Evolutionary conservation across 2,888 invertebrate species (phyloP), one percentile per base, ranked within the genome.

Genomic region (Hemicrepidius hirtus): DNA sequence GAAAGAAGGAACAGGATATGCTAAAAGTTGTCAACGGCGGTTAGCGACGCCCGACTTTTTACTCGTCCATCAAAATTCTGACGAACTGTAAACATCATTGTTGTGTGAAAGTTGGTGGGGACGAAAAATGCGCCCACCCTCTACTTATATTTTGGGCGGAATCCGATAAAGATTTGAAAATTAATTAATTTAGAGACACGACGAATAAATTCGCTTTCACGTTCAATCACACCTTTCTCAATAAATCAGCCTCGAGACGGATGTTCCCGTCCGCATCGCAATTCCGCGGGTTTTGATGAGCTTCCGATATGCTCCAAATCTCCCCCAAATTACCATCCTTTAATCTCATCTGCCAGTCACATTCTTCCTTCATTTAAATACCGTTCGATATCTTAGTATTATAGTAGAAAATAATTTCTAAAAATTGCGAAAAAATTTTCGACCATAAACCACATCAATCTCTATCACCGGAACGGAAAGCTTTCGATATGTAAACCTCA

Each of bases 261-360:
- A 82, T 83, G 82, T 80, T 73, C 81, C 81, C 78, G 78, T 80
- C 81, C 81, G 80, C 80, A 82, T 82, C 80, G 83, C 83, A 84
- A 85, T 85, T 84, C 81, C 82, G 82, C 79, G 82, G 70, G 81
- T 83, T 83, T 84, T 85, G 85, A 85, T 85, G 84, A 85, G 83
- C 84, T 84, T 83, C 83, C 84, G 83, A 84, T 85, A 83, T 84
- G 83, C 83, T 82, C 79, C 80, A 82, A 82, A 84, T 84, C 84
- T 83, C 82, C 81, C 80, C 80, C 81, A 83, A 84, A 84, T 84
- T 84, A 83, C 83, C 80, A 82, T 81, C 80, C 78, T 78, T 78
- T 79, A 81, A 80, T 80, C 81, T 78, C 80, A 76, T 78, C 80
- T 81, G 81, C 78, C 80, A 80, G 76, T 78, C 79, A 79, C 80